Percentiles rank a stretch among this genome's conserved stretches.
phyloP scores from a whole-genome alignment of 2,113 vertebrate species.

The Pithys albifrons region DNA sequence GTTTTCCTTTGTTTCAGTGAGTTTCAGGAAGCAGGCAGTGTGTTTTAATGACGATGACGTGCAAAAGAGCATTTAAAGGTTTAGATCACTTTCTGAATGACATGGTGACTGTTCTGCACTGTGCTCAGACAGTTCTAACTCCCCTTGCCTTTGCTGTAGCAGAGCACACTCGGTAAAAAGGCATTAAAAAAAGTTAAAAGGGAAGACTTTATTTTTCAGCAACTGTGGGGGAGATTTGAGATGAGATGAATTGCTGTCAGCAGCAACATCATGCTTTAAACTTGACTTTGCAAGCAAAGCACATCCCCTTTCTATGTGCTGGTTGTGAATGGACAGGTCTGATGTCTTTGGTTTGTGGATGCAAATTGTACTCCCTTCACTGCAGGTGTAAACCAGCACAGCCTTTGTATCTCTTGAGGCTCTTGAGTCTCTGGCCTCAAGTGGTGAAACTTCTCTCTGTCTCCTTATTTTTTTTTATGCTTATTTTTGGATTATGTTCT shows the following conservation, averaged over 20 bases:
- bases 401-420: not conserved
- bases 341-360: not conserved
- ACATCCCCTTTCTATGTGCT: not conserved
- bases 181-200: not conserved
- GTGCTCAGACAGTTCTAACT: not conserved
- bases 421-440: not conserved
- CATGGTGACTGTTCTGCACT: not conserved
- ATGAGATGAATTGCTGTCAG: not conserved
- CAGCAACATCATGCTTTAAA: not conserved
- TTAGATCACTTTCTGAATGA: slow-evolving; percentile 12
- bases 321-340: not conserved
- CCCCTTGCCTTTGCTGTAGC: not conserved
- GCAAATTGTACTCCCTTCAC: not conserved
- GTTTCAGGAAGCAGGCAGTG: not conserved
- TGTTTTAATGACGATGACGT: not conserved
- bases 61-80: not conserved
- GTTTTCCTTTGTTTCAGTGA: not conserved
- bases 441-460: not conserved
- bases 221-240: not conserved
- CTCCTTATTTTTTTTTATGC: not conserved
- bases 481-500: not conserved
- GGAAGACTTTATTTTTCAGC: not conserved
- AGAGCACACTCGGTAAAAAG: not conserved
- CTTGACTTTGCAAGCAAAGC: not conserved
- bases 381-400: not conserved